phyloP scores from a whole-genome alignment of 1,140 invertebrate species.

The Aporrectodea caliginosa region DNA sequence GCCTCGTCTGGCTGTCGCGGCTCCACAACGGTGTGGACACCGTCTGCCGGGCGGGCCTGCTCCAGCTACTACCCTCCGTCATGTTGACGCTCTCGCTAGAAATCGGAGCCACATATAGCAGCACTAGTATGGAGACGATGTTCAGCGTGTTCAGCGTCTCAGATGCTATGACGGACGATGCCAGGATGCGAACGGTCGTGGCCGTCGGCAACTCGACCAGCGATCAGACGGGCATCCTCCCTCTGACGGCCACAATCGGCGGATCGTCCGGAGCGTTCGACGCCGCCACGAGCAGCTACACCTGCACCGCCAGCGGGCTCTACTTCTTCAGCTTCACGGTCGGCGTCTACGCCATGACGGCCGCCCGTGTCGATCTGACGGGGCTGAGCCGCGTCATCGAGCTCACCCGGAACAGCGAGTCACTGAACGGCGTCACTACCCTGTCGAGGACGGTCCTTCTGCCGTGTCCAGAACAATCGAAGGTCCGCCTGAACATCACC shows the following conservation, averaged over 20 bases:
- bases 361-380: not conserved
- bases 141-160: not conserved
- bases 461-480: not conserved
- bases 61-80: not conserved
- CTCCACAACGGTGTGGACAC: not conserved
- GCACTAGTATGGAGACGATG: not conserved
- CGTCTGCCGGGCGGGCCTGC: not conserved
- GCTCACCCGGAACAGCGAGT: not conserved
- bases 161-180: not conserved
- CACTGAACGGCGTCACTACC: not conserved
- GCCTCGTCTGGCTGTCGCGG: not conserved
- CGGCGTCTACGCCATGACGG: not conserved
- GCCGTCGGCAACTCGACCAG: not conserved
- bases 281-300: not conserved
- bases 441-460: not conserved
- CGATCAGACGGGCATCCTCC: not conserved
- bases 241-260: not conserved
- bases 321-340: not conserved
- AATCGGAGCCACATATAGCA: not conserved
- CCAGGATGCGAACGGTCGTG: not conserved
- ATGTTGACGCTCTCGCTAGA: not conserved
- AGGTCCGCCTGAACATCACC: not conserved
- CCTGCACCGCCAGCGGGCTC: not conserved
- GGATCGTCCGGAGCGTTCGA: not conserved
- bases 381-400: not conserved